Evolutionary conservation across 92 coral and sea anemone genomes (phyloP).

Genomic region (Hydrozoanthus gracilis): DNA sequence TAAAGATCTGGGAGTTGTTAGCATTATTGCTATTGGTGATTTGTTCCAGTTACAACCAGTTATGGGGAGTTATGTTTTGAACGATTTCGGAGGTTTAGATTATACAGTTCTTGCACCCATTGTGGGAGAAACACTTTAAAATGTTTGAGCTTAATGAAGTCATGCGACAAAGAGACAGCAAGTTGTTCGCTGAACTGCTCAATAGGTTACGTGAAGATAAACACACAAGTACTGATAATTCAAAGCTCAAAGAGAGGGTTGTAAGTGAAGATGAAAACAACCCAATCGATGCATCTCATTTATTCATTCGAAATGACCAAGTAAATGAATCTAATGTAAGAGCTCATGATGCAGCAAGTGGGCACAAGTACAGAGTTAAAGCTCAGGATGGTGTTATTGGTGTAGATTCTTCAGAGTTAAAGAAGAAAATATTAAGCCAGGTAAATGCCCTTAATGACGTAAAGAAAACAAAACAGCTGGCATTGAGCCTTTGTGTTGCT

Average conservation of each 20-base stretch:
- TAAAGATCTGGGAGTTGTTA: slow-evolving; percentile 55
- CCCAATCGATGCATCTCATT: slow-evolving; percentile 37
- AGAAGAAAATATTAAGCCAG: slow-evolving; percentile 49
- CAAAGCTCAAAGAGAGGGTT: slow-evolving; percentile 18
- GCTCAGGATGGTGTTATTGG: slow-evolving; percentile 38
- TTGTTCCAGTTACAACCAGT: slow-evolving; percentile 58
- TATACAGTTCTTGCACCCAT: slow-evolving; percentile 25
- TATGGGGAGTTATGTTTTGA: slow-evolving; percentile 48
- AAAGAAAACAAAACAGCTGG: slow-evolving; percentile 46
- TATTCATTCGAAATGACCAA: slow-evolving; percentile 39
- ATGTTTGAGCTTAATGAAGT: slow-evolving; percentile 44
- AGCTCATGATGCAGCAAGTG: slow-evolving; percentile 17
- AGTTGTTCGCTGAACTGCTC: slow-evolving; percentile 50
- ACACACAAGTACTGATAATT: slow-evolving; percentile 29
- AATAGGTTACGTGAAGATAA: slow-evolving; percentile 51
- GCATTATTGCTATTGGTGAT: slow-evolving; percentile 62
- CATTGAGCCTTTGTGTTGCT: slow-evolving; percentile 24
- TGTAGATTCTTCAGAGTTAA: slow-evolving; percentile 11
- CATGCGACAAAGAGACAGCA: slow-evolving; percentile 59
- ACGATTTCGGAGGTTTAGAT: slow-evolving; percentile 34
- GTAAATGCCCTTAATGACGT: slow-evolving; percentile 24
- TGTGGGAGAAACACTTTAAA: slow-evolving; percentile 54
- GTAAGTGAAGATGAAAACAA: not conserved
- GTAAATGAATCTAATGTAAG: slow-evolving; percentile 41
- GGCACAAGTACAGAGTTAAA: slow-evolving; percentile 38